Percentiles rank a stretch among this genome's conserved stretches.
Conservation (phyloP, 2,888 invertebrate genomes). For the Coleophora deauratella region DNA sequence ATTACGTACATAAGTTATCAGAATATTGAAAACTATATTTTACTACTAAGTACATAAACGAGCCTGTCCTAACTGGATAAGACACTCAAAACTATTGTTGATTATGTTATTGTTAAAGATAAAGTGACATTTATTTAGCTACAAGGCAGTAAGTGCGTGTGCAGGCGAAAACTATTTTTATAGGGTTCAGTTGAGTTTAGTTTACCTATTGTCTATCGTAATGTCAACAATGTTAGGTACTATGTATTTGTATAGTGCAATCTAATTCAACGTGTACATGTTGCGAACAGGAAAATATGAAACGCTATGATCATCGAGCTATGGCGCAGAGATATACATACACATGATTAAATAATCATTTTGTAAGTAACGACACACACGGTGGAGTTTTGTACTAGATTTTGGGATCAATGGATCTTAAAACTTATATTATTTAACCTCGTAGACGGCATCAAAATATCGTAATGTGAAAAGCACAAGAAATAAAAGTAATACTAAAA, state of each 20-base stretch:
- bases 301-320: too few relatives aligned
- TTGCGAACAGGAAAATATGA: too few relatives aligned
- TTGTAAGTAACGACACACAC: too few relatives aligned
- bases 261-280: too few relatives aligned
- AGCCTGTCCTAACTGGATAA: slow-evolving; percentile 29
- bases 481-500: slow-evolving; percentile 26
- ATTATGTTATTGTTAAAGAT: too few relatives aligned
- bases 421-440: slow-evolving; percentile 25
- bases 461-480: slow-evolving; percentile 26
- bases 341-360: too few relatives aligned
- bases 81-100: too few relatives aligned
- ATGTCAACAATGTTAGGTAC: too few relatives aligned
- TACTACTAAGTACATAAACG: slow-evolving; percentile 58
- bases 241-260: too few relatives aligned
- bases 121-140: slow-evolving; percentile 17
- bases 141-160: slow-evolving; percentile 14
- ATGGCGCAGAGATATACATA: too few relatives aligned
- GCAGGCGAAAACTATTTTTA: slow-evolving; percentile 6
- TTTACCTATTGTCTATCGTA: slow-evolving; percentile 7
- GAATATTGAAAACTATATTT: slow-evolving; percentile 53
- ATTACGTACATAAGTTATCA: too few relatives aligned
- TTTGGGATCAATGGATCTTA: slow-evolving; percentile 52
- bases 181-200: slow-evolving; percentile 6
- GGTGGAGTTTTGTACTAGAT: slow-evolving; percentile 34
- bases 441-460: slow-evolving; percentile 15